A percentile compares a stretch with the other conserved stretches of the same genome.
Conservation (phyloP, 2,113 vertebrate genomes). For the Zosterops japonicus region DNA sequence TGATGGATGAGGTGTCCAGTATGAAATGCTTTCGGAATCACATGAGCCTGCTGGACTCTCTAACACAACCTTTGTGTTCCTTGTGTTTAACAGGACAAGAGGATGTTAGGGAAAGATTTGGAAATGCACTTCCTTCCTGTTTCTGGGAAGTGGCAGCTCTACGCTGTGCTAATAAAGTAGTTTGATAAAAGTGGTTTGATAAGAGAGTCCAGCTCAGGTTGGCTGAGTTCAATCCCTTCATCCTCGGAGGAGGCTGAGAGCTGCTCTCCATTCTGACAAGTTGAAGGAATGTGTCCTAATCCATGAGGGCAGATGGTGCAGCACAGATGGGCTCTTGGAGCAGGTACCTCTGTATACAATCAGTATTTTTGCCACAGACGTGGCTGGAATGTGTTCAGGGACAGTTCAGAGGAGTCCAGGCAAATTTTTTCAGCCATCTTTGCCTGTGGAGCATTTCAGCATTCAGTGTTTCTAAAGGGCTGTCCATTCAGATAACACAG, state of each 20-base stretch:
- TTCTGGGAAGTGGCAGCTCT: not conserved
- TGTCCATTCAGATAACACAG: not conserved
- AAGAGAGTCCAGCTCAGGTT: not conserved
- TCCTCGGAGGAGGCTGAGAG: accelerated
- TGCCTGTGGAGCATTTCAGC: not conserved
- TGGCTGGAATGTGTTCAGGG: not conserved
- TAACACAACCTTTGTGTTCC: not conserved
- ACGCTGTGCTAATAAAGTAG: not conserved
- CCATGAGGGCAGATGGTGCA: not conserved
- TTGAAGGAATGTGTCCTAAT: not conserved
- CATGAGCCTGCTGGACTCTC: not conserved
- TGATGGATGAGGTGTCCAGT: constrained; percentile 27
- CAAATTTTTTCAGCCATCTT: not conserved
- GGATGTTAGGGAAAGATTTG: not conserved
- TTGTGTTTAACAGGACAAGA: not conserved
- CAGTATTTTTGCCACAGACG: not conserved
- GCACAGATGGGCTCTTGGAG: not conserved
- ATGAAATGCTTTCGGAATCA: not conserved
- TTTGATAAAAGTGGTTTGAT: not conserved
- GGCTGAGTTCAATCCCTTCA: not conserved
- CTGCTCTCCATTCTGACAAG: not conserved
- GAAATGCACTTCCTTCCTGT: not conserved
- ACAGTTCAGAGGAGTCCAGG: not conserved
- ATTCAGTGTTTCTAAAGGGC: not conserved
- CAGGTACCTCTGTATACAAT: not conserved